Evolutionary conservation across 2,113 vertebrate species (phyloP).

Genomic region (Lagopus muta): DNA sequence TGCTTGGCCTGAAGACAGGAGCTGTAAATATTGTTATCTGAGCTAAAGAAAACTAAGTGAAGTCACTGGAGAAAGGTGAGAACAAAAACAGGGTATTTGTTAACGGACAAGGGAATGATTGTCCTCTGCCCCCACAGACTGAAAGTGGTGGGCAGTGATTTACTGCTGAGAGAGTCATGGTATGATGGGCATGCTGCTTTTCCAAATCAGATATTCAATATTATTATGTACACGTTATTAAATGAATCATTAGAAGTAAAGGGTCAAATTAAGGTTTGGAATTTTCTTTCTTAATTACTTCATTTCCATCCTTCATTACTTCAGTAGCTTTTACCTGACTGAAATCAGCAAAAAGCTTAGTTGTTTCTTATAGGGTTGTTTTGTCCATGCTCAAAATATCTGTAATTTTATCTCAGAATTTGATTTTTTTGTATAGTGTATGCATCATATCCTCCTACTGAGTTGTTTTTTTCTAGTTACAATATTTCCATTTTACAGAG

Average conservation of each 20-base stretch:
- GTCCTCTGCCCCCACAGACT: not conserved
- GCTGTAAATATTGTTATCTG: not conserved
- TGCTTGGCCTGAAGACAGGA: conserved; percentile 24
- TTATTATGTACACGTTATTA: not conserved
- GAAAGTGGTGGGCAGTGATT: not conserved
- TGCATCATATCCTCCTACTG: not conserved
- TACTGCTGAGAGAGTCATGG: not conserved
- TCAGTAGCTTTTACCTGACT: not conserved
- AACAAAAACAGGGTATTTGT: not conserved
- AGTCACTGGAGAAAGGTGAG: not conserved
- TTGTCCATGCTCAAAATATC: not conserved
- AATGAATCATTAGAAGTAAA: not conserved
- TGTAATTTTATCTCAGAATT: not conserved
- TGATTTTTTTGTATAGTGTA: not conserved
- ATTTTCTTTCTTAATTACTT: not conserved
- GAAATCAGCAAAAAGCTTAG: not conserved
- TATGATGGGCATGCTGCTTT: not conserved
- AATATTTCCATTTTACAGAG: not conserved
- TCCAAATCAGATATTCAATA: not conserved
- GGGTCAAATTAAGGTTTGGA: not conserved
- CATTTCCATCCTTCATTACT: not conserved
- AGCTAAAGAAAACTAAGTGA: not conserved
- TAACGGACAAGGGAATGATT: not conserved
- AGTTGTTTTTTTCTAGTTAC: not conserved
- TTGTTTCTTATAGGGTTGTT: not conserved